Evolutionary conservation across 2,797 vertebrate species (phyloP).

Genomic region (Scomberomorus guttatus): DNA sequence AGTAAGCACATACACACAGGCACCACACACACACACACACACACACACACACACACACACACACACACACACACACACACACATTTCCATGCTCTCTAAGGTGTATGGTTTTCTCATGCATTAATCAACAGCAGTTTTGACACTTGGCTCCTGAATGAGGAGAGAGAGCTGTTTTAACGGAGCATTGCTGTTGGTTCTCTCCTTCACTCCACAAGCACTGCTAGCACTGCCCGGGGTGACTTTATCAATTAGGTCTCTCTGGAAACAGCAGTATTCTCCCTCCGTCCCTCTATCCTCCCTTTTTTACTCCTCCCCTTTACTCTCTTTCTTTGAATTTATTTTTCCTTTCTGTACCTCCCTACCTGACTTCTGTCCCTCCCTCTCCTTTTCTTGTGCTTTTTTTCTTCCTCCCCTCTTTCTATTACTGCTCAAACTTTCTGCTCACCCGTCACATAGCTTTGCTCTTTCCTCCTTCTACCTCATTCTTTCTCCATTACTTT

Average conservation of each 20-base stretch:
- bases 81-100: slow-evolving; percentile 39
- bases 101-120: slow-evolving; percentile 74
- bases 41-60: slow-evolving; percentile 25
- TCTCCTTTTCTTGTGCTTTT: not conserved
- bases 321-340: slow-evolving; percentile 25
- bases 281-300: slow-evolving; percentile 3
- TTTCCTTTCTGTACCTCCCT: not conserved
- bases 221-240: slow-evolving; percentile 66
- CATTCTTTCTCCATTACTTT: not conserved
- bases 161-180: slow-evolving; percentile 54
- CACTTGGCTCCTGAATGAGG: slow-evolving; percentile 61
- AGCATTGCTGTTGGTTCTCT: slow-evolving; percentile 46
- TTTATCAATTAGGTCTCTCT: slow-evolving; percentile 75
- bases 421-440: not conserved
- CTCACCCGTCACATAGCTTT: not conserved
- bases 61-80: slow-evolving; percentile 21
- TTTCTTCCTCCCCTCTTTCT: not conserved
- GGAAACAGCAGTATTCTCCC: slow-evolving; percentile 34
- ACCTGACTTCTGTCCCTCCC: not conserved
- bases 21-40: slow-evolving; percentile 15
- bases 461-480: not conserved
- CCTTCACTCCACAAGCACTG: slow-evolving; percentile 45
- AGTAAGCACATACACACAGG: slow-evolving; percentile 10
- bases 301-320: slow-evolving; percentile 2
- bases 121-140: slow-evolving; percentile 82